Evolutionary conservation across 2,797 vertebrate species (phyloP).

Genomic region (Staurois parvus): DNA sequence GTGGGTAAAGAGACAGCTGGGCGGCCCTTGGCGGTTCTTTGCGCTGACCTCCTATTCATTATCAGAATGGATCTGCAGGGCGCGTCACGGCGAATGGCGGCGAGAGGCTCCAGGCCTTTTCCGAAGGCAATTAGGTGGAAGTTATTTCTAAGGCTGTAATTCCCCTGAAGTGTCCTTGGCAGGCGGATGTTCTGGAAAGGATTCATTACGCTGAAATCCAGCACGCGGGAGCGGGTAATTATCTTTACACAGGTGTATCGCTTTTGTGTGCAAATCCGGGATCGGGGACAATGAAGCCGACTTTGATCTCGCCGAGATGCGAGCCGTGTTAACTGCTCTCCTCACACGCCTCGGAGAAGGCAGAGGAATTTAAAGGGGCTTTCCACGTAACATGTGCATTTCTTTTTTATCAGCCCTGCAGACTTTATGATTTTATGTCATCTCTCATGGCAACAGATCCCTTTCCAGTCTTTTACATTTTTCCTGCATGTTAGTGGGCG

Average conservation of each 20-base stretch:
- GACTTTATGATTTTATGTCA: too few species aligned
- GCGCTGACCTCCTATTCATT: slow-evolving; percentile 3
- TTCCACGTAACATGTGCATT: too few species aligned
- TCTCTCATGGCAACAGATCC: too few species aligned
- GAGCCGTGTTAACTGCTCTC: not conserved
- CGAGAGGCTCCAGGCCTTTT: not conserved
- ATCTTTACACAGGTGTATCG: not conserved
- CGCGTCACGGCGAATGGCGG: not conserved
- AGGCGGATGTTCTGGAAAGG: slow-evolving; percentile 22
- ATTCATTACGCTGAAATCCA: not conserved
- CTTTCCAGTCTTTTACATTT: too few species aligned
- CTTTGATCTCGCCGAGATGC: not conserved
- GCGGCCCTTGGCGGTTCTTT: not conserved
- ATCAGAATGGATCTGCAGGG: slow-evolving; percentile 1
- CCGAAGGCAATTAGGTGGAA: slow-evolving; percentile 10
- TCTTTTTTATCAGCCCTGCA: too few species aligned
- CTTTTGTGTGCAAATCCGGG: slow-evolving; percentile 14
- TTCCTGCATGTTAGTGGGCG: too few species aligned
- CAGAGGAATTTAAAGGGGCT: too few species aligned
- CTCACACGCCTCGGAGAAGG: too few species aligned
- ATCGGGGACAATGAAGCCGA: not conserved
- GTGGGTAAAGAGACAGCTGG: too few species aligned
- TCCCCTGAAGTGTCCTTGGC: slow-evolving; percentile 1
- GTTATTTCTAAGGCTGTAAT: slow-evolving; percentile 7
- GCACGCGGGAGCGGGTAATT: not conserved